These are phyloP conservation scores for Chaenogobius annularis DNA, from an alignment of 2,113 vertebrate species.

Conservation along the genomic window DNA sequence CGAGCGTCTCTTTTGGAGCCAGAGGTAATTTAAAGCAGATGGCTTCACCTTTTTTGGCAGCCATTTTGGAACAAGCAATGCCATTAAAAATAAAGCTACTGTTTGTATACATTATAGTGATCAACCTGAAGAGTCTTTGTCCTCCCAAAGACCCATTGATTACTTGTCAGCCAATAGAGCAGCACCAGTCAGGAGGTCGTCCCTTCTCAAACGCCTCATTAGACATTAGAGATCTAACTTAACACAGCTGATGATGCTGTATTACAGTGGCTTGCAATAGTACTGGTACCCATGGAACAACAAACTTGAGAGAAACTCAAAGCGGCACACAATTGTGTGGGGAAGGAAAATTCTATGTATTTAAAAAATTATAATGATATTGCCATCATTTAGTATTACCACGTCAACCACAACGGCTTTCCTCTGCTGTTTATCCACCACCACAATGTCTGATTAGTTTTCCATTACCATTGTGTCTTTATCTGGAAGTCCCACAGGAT, in stretches of 20 bases:
- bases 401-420: no score
- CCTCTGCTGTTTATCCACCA: no score
- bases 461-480: no score
- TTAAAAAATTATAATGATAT: no score
- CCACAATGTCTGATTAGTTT: no score
- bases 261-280: no score
- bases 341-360: no score
- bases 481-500: no score
- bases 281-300: no score
- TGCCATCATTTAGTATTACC: no score
- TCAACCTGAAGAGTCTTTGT: constrained; percentile 50
- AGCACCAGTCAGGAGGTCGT: constrained; percentile 44
- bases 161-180: constrained; percentile 49
- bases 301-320: no score
- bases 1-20: constrained; percentile 47
- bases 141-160: constrained; percentile 55
- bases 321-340: no score
- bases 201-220: constrained; percentile 19
- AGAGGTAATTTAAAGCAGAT: constrained; percentile 65
- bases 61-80: constrained; percentile 37
- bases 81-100: constrained; percentile 52
- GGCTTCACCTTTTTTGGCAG: constrained; percentile 55
- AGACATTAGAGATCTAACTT: not conserved
- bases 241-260: not conserved
- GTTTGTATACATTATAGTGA: constrained; percentile 57